phyloP scores from a whole-genome alignment of 2,797 vertebrate genomes.

The Synanceia verrucosa region DNA sequence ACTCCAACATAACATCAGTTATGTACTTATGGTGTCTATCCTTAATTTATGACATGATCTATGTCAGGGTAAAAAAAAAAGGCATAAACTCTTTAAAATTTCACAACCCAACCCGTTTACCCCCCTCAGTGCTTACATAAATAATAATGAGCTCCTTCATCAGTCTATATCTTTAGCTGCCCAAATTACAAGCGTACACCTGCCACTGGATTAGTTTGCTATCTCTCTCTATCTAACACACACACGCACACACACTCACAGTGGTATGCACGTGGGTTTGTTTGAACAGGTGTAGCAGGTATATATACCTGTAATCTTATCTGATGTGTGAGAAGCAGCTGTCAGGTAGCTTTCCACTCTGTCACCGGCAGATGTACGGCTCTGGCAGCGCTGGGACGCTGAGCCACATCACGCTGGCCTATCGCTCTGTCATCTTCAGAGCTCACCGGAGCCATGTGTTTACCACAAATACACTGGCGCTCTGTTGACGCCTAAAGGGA shows the following conservation, averaged over 20 bases:
- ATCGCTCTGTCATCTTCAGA: slow-evolving; percentile 60
- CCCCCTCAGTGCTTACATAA: slow-evolving; percentile 53
- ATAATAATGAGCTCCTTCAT: slow-evolving; percentile 69
- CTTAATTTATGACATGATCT: slow-evolving; percentile 38
- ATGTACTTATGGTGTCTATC: slow-evolving; percentile 9
- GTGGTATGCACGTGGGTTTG: slow-evolving; percentile 31
- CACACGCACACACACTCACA: slow-evolving; percentile 14
- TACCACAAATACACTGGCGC: slow-evolving; percentile 65
- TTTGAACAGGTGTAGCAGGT: slow-evolving; percentile 72
- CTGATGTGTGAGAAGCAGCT: slow-evolving; percentile 74
- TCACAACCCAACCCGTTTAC: slow-evolving; percentile 27
- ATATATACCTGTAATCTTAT: slow-evolving; percentile 77
- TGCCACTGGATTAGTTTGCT: slow-evolving; percentile 60
- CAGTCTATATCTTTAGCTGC: slow-evolving; percentile 54
- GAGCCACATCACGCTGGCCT: slow-evolving; percentile 24
- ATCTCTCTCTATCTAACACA: slow-evolving; percentile 31
- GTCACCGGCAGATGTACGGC: slow-evolving; percentile 50
- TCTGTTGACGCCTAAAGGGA: slow-evolving; percentile 70
- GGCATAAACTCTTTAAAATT: slow-evolving; percentile 56
- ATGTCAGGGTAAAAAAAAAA: slow-evolving; percentile 34
- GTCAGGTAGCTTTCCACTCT: slow-evolving; percentile 67
- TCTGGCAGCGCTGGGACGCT: slow-evolving; percentile 3
- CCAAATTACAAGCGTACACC: slow-evolving; percentile 69
- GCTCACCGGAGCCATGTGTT: slow-evolving; percentile 60
- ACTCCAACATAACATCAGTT: slow-evolving; percentile 13